phyloP scores from a whole-genome alignment of 2,888 invertebrate genomes.

The Pristionchus japonicus region DNA sequence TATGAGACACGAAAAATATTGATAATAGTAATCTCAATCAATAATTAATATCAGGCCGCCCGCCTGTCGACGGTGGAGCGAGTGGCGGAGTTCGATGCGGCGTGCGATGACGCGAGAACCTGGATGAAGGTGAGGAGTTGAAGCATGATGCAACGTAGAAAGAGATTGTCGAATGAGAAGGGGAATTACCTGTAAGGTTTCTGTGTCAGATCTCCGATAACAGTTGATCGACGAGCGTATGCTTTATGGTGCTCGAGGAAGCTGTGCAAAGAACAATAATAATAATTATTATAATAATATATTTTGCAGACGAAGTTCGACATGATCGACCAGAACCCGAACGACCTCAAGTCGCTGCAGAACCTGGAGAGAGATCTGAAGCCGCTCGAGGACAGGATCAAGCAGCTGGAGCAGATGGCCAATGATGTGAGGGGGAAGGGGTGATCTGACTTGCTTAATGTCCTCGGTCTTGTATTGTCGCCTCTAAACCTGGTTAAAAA shows the following conservation, averaged over 20 bases:
- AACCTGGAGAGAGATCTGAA: slow-evolving; percentile 92
- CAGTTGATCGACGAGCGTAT: no score
- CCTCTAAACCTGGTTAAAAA: no score
- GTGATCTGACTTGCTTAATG: no score
- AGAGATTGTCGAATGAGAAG: neutral
- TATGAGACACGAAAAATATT: no score
- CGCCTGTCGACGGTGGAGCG: slow-evolving; percentile 91
- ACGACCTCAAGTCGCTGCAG: slow-evolving; percentile 72
- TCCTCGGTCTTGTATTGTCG: no score
- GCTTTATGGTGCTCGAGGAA: no score
- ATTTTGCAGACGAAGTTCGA: slow-evolving; percentile 84
- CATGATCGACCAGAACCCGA: slow-evolving; percentile 82
- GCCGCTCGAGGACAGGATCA: slow-evolving; percentile 87
- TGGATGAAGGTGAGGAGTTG: slow-evolving; percentile 86
- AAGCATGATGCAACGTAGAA: neutral
- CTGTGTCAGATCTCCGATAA: no score
- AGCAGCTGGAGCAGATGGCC: slow-evolving; percentile 87
- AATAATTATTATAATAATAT: neutral
- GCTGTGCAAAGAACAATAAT: no score
- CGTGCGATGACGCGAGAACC: slow-evolving; percentile 94
- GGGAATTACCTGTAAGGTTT: no score
- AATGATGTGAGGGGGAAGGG: slow-evolving; percentile 82
- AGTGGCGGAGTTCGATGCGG: slow-evolving; percentile 94
- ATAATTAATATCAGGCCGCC: slow-evolving; percentile 82
- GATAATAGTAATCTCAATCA: no score